These are phyloP conservation scores for Hafferia zeledoni DNA, from an alignment of 2,797 vertebrate species.

Conservation along the genomic window DNA sequence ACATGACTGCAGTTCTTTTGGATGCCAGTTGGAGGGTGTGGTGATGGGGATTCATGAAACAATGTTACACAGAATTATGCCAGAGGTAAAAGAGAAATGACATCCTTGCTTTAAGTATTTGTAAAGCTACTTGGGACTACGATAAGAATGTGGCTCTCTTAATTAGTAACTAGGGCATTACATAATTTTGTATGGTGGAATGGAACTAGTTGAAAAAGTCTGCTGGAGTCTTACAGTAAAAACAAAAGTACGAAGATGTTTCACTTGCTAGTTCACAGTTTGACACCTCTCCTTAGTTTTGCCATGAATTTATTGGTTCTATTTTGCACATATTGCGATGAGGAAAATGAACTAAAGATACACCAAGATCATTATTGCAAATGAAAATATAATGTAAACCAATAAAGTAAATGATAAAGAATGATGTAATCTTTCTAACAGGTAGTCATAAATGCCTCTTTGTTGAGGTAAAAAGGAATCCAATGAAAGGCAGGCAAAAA, in stretches of 20 bases:
- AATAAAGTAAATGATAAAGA: background rate
- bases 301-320: background rate
- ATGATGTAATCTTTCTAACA: background rate
- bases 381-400: background rate
- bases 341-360: background rate
- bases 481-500: background rate
- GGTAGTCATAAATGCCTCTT: background rate
- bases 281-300: background rate
- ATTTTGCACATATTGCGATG: background rate
- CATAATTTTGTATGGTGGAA: background rate
- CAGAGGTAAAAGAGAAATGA: background rate
- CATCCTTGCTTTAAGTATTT: background rate
- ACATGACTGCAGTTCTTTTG: background rate
- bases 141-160: background rate
- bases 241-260: background rate
- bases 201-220: background rate
- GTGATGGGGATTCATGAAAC: background rate
- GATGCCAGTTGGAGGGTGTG: background rate
- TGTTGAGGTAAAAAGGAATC: background rate
- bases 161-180: background rate
- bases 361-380: background rate
- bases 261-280: background rate
- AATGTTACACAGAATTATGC: background rate
- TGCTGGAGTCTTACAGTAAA: background rate
- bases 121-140: background rate